Percentiles rank a stretch among this genome's conserved stretches.
These are phyloP conservation scores for Ectropis grisescens DNA, from an alignment of 1,140 invertebrate species.

Conservation along the genomic window DNA sequence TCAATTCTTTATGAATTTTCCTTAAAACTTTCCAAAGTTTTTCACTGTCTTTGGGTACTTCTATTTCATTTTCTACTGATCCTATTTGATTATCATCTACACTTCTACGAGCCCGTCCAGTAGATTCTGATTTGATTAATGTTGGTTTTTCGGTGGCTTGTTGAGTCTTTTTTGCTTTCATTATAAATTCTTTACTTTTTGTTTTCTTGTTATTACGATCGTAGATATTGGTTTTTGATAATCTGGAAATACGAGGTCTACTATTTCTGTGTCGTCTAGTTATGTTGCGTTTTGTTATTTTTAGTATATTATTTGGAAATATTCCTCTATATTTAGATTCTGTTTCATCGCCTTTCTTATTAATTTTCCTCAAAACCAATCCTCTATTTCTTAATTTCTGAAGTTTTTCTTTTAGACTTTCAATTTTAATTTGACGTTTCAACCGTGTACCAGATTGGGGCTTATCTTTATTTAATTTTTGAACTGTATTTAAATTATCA, in stretches of 20 bases:
- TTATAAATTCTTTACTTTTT: slow-evolving; percentile 2
- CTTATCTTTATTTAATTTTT: too few relatives aligned
- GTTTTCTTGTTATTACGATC: too few relatives aligned
- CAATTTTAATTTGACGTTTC: too few relatives aligned
- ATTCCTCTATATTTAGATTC: slow-evolving; percentile 6
- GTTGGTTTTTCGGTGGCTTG: too few relatives aligned
- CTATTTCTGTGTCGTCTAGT: slow-evolving; percentile 1
- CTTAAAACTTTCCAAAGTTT: slow-evolving; percentile 29
- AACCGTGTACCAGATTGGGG: too few relatives aligned
- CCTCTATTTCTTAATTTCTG: not conserved
- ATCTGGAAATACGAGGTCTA: not conserved
- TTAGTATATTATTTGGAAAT: slow-evolving; percentile 8
- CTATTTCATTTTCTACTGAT: slow-evolving; percentile 29
- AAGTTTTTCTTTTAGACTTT: slow-evolving; percentile 1
- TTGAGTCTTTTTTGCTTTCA: not conserved
- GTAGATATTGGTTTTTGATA: too few relatives aligned
- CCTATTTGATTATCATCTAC: slow-evolving; percentile 4
- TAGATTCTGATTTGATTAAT: too few relatives aligned
- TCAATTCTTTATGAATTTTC: slow-evolving; percentile 31
- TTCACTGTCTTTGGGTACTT: slow-evolving; percentile 1
- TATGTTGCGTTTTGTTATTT: slow-evolving; percentile 4
- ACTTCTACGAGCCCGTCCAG: too few relatives aligned
- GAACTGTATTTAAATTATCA: slow-evolving; percentile 1
- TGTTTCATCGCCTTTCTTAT: too few relatives aligned
- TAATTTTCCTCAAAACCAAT: too few relatives aligned